Percentiles rank a stretch among this genome's conserved stretches.
Evolutionary conservation across 2,888 invertebrate genomes (phyloP).

Genomic region (Orthosia cruda): DNA sequence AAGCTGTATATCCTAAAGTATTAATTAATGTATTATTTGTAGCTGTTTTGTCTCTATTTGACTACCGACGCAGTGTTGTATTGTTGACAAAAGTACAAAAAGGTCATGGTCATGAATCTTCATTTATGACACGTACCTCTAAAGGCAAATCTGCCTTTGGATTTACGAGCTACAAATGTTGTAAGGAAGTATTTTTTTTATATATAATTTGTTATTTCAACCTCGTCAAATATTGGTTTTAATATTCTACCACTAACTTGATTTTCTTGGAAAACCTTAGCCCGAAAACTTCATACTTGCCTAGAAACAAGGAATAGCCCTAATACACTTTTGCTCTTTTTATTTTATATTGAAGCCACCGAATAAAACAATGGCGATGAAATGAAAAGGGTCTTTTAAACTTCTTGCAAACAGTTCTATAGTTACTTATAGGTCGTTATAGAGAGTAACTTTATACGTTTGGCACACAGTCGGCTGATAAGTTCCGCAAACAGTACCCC

Average conservation of each 20-base stretch:
- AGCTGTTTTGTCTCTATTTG: neutral
- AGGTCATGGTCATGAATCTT: too few species aligned
- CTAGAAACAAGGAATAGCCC: neutral
- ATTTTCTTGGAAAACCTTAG: too few species aligned
- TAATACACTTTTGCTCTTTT: neutral
- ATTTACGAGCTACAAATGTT: too few species aligned
- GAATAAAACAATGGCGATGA: neutral
- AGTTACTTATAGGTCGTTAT: neutral
- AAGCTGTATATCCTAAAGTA: neutral
- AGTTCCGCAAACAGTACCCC: slow-evolving; percentile 28
- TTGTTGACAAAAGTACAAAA: neutral
- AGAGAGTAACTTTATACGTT: slow-evolving; percentile 22
- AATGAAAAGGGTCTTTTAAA: slow-evolving; percentile 9
- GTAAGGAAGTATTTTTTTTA: too few species aligned
- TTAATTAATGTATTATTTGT: neutral
- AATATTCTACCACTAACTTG: neutral
- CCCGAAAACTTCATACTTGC: too few species aligned
- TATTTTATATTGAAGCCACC: neutral
- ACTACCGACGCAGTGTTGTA: too few species aligned
- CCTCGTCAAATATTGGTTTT: neutral
- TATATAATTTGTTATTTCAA: too few species aligned
- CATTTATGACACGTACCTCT: too few species aligned
- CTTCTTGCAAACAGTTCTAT: slow-evolving; percentile 11
- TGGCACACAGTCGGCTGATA: slow-evolving; percentile 31
- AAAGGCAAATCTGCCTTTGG: too few species aligned